Evolutionary conservation across 2,797 vertebrate species (phyloP).

Genomic region (Parauchenoglanis ngamensis): DNA sequence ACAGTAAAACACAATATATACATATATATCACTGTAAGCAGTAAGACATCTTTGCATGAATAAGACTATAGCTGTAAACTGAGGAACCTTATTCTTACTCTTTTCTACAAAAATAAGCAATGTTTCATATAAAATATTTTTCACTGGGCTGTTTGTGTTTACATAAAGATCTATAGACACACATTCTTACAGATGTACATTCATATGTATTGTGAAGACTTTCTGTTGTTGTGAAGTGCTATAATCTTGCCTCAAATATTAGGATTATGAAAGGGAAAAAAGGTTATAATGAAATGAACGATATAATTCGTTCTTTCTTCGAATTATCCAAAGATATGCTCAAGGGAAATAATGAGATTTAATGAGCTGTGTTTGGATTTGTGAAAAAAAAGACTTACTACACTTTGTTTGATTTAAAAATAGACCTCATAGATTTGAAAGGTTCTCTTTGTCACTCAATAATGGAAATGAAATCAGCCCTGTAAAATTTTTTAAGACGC

Average conservation of each 20-base stretch:
- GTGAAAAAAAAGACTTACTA: conserved; percentile 21
- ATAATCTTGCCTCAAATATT: neutral
- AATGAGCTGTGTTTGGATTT: conserved; percentile 55
- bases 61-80: neutral
- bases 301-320: conserved; percentile 16
- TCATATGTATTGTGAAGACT: neutral
- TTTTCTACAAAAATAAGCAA: neutral
- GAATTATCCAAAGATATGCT: conserved; percentile 44
- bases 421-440: conserved; percentile 42
- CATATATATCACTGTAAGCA: neutral
- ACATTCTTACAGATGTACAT: neutral
- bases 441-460: conserved; percentile 33
- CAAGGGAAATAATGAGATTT: conserved; percentile 51
- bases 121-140: neutral
- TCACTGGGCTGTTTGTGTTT: neutral
- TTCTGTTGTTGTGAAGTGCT: neutral
- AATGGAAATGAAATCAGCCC: conserved; percentile 21
- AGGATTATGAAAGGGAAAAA: neutral
- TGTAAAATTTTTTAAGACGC: conserved; percentile 26
- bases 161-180: neutral
- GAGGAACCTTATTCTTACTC: neutral
- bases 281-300: neutral
- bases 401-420: conserved; percentile 45
- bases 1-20: neutral
- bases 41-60: too few relatives aligned